phyloP scores from a whole-genome alignment of 2,888 invertebrate species.

The Hybos culiciformis region DNA sequence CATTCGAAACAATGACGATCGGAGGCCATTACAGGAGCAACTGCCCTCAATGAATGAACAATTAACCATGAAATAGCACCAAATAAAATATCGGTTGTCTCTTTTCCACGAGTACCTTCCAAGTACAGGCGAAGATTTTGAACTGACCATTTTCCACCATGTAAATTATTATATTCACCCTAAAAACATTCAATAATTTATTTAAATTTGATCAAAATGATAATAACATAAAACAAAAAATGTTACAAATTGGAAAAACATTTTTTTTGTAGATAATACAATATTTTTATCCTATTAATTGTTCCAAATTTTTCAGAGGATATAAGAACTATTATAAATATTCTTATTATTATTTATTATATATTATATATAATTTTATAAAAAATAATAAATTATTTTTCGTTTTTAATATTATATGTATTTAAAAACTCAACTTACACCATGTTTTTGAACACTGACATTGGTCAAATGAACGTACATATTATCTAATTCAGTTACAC shows the following conservation, averaged over 20 bases:
- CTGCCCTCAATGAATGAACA: constrained; percentile 85
- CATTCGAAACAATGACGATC: constrained; percentile 66
- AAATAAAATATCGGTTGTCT: constrained; percentile 77
- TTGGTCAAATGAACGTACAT: constrained; percentile 94
- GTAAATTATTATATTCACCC: constrained; percentile 86
- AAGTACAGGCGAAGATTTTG: constrained; percentile 80
- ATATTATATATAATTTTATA: neutral
- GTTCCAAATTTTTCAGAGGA: too few species aligned
- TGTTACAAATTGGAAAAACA: too few species aligned
- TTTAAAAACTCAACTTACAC: constrained; percentile 55
- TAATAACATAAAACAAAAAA: neutral
- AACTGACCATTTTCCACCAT: constrained; percentile 90
- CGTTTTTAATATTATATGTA: neutral
- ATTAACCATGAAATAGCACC: constrained; percentile 81
- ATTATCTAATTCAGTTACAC: constrained; percentile 74
- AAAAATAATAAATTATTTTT: neutral
- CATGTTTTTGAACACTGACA: constrained; percentile 96
- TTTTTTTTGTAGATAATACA: too few species aligned
- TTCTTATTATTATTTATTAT: neutral
- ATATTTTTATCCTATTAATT: too few species aligned
- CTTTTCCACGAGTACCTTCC: constrained; percentile 80
- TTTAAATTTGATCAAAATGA: too few species aligned
- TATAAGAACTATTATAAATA: neutral
- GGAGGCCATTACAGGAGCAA: constrained; percentile 83
- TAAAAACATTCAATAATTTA: too few species aligned